Evolutionary conservation across 1,140 invertebrate species (phyloP).

Genomic region (Metopolophium dirhodum): DNA sequence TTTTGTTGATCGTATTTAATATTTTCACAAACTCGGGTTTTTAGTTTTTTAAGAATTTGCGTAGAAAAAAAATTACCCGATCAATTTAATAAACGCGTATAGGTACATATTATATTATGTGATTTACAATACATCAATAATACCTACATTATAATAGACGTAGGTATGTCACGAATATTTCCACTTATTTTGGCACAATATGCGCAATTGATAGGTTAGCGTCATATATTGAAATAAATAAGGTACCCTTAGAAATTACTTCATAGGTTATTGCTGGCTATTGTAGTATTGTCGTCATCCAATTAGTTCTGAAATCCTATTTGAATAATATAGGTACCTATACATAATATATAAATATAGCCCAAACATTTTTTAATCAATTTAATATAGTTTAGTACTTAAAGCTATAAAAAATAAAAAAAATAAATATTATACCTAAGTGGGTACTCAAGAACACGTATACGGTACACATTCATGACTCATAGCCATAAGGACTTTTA

Average conservation of each 20-base stretch:
- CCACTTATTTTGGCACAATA: neutral
- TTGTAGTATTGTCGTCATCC: neutral
- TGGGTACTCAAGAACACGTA: neutral
- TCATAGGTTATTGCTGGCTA: neutral
- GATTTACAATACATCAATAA: neutral
- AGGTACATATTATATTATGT: neutral
- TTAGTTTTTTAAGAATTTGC: neutral
- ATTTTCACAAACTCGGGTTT: neutral
- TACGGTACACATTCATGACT: neutral
- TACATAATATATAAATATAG: neutral
- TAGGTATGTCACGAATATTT: neutral
- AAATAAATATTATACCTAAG: too few relatives aligned
- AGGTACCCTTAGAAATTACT: neutral
- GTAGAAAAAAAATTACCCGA: neutral
- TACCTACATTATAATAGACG: neutral
- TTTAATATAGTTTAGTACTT: neutral
- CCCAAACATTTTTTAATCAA: neutral
- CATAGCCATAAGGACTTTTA: neutral
- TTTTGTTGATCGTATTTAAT: neutral
- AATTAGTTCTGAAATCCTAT: slow-evolving; percentile 12
- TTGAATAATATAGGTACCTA: neutral
- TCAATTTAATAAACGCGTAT: neutral
- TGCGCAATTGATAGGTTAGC: neutral
- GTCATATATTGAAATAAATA: neutral
- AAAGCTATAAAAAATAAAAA: too few relatives aligned